Percentiles rank a stretch among this genome's conserved stretches.
Conservation (phyloP, 2,888 invertebrate genomes). For the Nematopogon swammerdamellus region DNA sequence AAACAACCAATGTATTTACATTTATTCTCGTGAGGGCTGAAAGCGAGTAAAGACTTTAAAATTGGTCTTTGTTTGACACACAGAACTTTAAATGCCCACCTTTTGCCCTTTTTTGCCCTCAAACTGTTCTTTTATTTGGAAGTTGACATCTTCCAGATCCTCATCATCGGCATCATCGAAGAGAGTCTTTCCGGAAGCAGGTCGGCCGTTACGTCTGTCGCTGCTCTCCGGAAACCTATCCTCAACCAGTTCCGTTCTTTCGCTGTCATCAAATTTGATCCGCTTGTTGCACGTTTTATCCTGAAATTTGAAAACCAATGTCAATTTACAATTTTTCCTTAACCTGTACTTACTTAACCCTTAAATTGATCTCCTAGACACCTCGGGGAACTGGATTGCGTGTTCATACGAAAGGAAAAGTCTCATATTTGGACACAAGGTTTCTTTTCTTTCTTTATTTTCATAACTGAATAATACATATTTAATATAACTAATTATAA, state of each 20-base stretch:
- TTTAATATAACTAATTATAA: too few relatives aligned
- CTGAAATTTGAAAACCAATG: constrained; percentile 26
- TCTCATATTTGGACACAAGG: too few relatives aligned
- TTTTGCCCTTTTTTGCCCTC: constrained; percentile 63
- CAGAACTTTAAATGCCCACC: constrained; percentile 30
- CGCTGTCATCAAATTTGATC: constrained; percentile 60
- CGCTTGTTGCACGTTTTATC: constrained; percentile 56
- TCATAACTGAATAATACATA: too few relatives aligned
- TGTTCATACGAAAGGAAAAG: too few relatives aligned
- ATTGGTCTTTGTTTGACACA: too few relatives aligned
- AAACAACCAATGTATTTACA: too few relatives aligned
- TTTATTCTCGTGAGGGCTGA: too few relatives aligned
- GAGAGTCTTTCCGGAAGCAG: constrained; percentile 23
- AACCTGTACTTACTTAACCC: too few relatives aligned
- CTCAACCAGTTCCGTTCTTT: constrained; percentile 17
- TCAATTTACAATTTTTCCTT: background rate
- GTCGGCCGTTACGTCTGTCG: background rate
- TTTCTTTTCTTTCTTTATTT: too few relatives aligned
- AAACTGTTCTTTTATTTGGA: constrained; percentile 63
- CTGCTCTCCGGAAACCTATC: background rate
- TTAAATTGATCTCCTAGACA: too few relatives aligned
- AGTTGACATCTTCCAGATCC: constrained; percentile 51
- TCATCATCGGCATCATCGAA: constrained; percentile 48
- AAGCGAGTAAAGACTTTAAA: too few relatives aligned
- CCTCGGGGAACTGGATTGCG: too few relatives aligned